These are phyloP conservation scores for Lysandra coridon DNA, from an alignment of 2,888 invertebrate species.

Conservation along the genomic window DNA sequence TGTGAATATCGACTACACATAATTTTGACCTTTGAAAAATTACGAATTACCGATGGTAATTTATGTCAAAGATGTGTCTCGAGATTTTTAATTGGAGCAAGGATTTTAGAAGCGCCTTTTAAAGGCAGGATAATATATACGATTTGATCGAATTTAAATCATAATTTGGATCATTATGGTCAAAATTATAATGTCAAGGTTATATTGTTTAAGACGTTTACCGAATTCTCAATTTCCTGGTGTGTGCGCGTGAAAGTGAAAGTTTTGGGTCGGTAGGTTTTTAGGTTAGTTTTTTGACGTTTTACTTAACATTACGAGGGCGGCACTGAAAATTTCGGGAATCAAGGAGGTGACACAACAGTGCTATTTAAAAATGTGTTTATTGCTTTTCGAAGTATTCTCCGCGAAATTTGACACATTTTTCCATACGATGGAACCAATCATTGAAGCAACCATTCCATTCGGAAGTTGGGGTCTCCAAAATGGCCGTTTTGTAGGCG, in stretches of 20 bases:
- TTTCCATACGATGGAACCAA: too few species aligned
- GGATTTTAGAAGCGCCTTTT: neutral
- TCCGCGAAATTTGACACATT: too few species aligned
- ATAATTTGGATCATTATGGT: conserved; percentile 19
- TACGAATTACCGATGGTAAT: conserved; percentile 2
- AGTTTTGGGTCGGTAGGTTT: neutral
- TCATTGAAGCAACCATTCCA: too few species aligned
- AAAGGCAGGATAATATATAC: neutral
- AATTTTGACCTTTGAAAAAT: neutral
- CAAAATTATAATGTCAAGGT: neutral
- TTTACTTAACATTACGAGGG: too few species aligned
- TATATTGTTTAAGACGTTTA: neutral
- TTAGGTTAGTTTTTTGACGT: neutral
- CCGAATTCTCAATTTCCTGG: neutral
- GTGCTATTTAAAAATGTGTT: too few species aligned
- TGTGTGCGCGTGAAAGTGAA: neutral
- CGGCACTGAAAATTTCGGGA: too few species aligned
- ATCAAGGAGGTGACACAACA: too few species aligned
- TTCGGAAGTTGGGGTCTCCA: too few species aligned
- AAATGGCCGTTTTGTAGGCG: too few species aligned
- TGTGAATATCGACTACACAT: neutral
- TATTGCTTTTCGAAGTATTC: too few species aligned
- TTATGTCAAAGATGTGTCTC: conserved; percentile 8
- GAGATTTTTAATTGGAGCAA: conserved; percentile 4
- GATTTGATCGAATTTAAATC: conserved; percentile 15